Percentiles rank a stretch among this genome's conserved stretches.
phyloP scores from a whole-genome alignment of 2,113 vertebrate genomes.

The Lophochroa leadbeateri region DNA sequence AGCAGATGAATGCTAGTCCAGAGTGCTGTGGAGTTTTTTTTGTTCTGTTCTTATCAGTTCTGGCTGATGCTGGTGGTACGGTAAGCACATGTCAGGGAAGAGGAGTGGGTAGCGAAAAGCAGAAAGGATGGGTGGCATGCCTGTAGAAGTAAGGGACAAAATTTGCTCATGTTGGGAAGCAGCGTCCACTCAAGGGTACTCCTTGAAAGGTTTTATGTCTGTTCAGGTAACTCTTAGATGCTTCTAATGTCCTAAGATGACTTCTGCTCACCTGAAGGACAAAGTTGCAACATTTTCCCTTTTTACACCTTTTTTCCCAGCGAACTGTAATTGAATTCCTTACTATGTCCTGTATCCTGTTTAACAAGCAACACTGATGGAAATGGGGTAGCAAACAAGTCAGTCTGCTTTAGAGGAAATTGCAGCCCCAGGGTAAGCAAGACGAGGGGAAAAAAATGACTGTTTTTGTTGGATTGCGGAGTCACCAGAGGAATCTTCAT shows the following conservation, averaged over 20 bases:
- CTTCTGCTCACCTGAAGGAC: background rate
- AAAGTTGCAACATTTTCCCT: background rate
- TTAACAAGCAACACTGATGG: background rate
- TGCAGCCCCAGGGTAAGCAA: background rate
- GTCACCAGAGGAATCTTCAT: background rate
- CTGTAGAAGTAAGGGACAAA: background rate
- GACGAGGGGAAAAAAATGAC: background rate
- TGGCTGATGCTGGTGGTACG: background rate
- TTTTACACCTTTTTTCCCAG: background rate
- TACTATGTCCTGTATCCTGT: accelerated
- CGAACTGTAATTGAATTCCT: background rate
- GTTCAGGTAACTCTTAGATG: background rate
- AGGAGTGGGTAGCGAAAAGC: background rate
- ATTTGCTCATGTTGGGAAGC: accelerated
- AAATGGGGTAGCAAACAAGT: background rate
- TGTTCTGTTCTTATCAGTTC: background rate
- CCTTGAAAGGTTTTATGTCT: accelerated
- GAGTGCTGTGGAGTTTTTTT: background rate
- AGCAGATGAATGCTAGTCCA: background rate
- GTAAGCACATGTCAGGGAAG: background rate
- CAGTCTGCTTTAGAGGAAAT: background rate
- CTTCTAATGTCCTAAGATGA: background rate
- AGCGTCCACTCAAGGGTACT: background rate
- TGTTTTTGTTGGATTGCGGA: background rate
- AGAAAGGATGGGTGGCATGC: background rate